Conservation (phyloP, 2,113 vertebrate genomes). For the Tursiops truncatus region DNA sequence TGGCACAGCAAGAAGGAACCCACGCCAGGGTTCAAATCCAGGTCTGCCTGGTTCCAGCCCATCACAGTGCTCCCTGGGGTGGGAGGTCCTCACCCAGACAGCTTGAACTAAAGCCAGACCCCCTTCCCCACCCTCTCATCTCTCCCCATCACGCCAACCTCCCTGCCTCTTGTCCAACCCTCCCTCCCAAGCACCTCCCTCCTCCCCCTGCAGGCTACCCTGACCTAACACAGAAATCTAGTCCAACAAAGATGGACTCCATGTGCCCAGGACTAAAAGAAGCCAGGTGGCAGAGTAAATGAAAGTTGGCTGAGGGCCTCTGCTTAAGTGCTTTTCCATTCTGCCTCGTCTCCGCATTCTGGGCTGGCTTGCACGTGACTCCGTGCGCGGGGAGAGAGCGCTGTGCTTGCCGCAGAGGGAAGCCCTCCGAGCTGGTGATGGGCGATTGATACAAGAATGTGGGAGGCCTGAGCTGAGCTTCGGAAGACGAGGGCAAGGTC, state of each 20-base stretch:
- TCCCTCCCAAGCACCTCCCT: not conserved
- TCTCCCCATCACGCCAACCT: not conserved
- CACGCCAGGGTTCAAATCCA: not conserved
- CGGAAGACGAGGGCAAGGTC: accelerated
- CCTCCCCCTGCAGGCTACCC: not conserved
- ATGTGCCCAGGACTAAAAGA: conserved; percentile 1
- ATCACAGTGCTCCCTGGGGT: not conserved
- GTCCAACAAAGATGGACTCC: conserved; percentile 27
- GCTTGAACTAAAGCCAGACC: not conserved
- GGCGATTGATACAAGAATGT: accelerated
- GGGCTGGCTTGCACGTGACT: not conserved
- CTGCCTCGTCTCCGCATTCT: not conserved
- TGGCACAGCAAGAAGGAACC: not conserved
- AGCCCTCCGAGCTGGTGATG: not conserved
- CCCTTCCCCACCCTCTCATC: not conserved
- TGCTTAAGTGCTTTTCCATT: not conserved
- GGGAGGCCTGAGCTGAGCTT: not conserved
- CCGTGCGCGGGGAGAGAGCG: accelerated
- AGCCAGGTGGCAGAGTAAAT: conserved; percentile 48
- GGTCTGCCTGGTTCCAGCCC: not conserved
- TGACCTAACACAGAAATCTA: not conserved
- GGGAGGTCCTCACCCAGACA: not conserved
- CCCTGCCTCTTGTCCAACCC: not conserved
- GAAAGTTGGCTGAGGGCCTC: conserved; percentile 54
- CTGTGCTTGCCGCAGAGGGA: not conserved